Percentiles rank a stretch among this genome's conserved stretches.
Conservation (phyloP, 2,797 vertebrate genomes). For the Smutsia temminckii region DNA sequence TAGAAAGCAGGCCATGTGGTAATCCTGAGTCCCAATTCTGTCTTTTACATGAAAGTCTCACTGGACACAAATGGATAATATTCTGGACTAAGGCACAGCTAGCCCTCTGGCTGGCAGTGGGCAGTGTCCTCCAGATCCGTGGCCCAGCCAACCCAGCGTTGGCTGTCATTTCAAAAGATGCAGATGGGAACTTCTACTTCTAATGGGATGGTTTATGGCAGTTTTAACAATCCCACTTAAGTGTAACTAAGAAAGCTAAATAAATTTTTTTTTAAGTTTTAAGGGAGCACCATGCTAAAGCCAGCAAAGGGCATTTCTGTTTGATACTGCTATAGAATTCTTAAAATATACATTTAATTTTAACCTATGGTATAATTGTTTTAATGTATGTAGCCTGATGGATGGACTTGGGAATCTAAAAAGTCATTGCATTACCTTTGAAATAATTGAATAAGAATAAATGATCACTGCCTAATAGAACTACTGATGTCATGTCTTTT, state of each 20-base stretch:
- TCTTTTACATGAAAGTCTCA: background rate
- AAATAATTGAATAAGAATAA: background rate
- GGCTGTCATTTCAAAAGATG: background rate
- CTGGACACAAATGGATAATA: background rate
- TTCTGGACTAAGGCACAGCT: background rate
- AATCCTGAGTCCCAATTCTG: background rate
- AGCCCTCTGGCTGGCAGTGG: background rate
- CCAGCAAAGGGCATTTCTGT: background rate
- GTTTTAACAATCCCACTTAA: background rate
- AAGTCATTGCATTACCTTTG: background rate
- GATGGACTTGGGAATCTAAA: background rate
- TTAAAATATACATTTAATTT: background rate
- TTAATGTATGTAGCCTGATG: background rate
- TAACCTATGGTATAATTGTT: background rate
- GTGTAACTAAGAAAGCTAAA: background rate
- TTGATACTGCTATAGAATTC: background rate
- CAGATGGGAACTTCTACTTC: background rate
- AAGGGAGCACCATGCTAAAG: background rate
- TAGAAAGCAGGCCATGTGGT: background rate
- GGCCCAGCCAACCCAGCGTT: background rate
- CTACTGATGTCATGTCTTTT: background rate
- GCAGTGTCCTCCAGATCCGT: background rate
- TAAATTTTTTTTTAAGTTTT: background rate
- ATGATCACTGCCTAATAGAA: background rate
- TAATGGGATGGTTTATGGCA: background rate